phyloP scores from a whole-genome alignment of 2,888 invertebrate genomes.

The Troilus luridus region DNA sequence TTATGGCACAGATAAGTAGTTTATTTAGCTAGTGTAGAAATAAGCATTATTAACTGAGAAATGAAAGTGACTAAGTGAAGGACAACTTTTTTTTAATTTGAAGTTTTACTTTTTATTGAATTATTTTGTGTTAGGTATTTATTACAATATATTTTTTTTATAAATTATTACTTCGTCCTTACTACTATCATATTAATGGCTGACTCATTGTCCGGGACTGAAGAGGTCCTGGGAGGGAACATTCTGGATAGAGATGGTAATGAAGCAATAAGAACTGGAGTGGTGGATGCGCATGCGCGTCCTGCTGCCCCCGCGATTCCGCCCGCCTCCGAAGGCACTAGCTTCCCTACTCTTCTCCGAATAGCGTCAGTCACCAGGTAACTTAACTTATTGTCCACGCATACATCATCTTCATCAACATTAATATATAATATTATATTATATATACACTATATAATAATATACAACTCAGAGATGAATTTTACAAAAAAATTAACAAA shows the following conservation, averaged over 20 bases:
- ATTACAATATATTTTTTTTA: neutral
- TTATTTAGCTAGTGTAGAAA: no score
- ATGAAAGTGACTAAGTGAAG: no score
- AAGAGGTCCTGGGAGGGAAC: neutral
- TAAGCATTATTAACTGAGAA: no score
- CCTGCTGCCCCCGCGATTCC: neutral
- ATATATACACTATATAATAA: neutral
- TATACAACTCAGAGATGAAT: neutral
- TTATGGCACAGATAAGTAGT: no score
- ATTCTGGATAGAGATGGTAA: neutral
- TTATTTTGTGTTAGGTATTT: no score
- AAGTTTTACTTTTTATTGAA: no score
- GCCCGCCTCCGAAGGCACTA: neutral
- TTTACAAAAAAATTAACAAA: neutral
- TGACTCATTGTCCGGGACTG: neutral
- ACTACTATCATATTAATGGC: neutral
- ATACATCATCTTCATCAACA: neutral
- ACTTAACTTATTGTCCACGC: neutral
- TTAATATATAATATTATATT: neutral
- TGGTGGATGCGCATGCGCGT: neutral
- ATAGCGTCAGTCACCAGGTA: neutral
- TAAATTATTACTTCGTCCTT: no score
- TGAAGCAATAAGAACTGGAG: neutral
- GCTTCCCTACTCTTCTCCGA: neutral
- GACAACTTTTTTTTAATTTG: no score